A percentile compares a stretch with the other conserved stretches of the same genome.
These are phyloP conservation scores for Helobdella robusta DNA, from an alignment of 2,888 invertebrate species.

Conservation along the genomic window DNA sequence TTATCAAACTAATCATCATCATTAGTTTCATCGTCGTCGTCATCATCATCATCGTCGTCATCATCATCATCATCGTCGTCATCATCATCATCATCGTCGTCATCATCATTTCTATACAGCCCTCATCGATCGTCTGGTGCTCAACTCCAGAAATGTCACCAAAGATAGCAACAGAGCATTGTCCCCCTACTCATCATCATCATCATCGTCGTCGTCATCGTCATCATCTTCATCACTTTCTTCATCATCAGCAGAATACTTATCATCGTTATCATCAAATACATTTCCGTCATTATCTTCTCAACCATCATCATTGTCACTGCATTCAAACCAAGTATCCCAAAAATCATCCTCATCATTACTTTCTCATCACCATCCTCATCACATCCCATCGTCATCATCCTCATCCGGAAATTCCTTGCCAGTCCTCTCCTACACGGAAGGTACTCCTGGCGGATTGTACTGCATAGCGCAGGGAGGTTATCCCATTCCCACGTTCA, in stretches of 20 bases:
- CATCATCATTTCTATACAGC: no score
- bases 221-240: not conserved
- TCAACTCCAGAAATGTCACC: no score
- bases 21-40: not conserved
- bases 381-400: not conserved
- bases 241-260: not conserved
- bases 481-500: constrained; percentile 2
- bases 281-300: no score
- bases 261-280: not conserved
- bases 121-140: no score
- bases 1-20: not conserved
- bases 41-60: not conserved
- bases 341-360: not conserved
- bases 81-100: constrained; percentile 5
- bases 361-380: no score
- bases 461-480: constrained; percentile 21
- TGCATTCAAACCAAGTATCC: not conserved
- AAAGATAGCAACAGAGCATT: no score
- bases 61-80: not conserved
- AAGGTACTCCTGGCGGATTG: constrained; percentile 4
- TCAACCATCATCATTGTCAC: no score
- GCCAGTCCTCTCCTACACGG: constrained; percentile 11
- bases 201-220: not conserved
- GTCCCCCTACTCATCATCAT: not conserved
- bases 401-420: not conserved